These are phyloP conservation scores for Etia nguti DNA, from an alignment of 2,113 vertebrate genomes.

Conservation along the genomic window DNA sequence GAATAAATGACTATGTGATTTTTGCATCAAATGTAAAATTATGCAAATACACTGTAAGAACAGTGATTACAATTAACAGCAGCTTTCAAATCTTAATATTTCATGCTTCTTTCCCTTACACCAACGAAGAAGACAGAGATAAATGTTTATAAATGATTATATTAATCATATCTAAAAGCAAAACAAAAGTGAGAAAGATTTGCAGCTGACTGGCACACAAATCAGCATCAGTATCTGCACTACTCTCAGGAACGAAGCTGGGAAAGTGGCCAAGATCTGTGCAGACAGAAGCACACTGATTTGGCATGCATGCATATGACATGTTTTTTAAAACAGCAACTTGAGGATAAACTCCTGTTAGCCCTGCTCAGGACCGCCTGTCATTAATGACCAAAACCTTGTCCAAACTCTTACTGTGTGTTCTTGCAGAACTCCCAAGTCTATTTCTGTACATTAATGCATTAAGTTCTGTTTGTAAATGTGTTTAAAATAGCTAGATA, in stretches of 20 bases:
- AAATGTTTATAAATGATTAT: not conserved
- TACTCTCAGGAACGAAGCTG: fast-evolving
- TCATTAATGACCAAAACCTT: not conserved
- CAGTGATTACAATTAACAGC: too few species aligned
- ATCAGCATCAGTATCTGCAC: not conserved
- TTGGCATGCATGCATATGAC: not conserved
- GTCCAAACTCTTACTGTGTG: not conserved
- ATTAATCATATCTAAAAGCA: not conserved
- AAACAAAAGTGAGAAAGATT: not conserved
- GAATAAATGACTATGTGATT: not conserved
- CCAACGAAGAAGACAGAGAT: too few species aligned
- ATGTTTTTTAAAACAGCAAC: not conserved
- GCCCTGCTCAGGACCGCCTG: not conserved
- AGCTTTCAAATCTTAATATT: too few species aligned
- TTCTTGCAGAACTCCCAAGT: not conserved
- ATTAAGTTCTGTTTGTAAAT: not conserved
- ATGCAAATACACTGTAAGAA: too few species aligned
- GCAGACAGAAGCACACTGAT: not conserved
- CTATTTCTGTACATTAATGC: not conserved
- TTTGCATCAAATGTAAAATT: too few species aligned
- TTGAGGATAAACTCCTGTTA: not conserved
- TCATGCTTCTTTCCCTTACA: too few species aligned
- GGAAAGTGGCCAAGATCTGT: not conserved
- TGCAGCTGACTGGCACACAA: not conserved
- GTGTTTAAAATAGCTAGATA: not conserved